A percentile compares a stretch with the other conserved stretches of the same genome.
phyloP scores from a whole-genome alignment of 35 echinoderm and acorn worm species.

The Patiria miniata region DNA sequence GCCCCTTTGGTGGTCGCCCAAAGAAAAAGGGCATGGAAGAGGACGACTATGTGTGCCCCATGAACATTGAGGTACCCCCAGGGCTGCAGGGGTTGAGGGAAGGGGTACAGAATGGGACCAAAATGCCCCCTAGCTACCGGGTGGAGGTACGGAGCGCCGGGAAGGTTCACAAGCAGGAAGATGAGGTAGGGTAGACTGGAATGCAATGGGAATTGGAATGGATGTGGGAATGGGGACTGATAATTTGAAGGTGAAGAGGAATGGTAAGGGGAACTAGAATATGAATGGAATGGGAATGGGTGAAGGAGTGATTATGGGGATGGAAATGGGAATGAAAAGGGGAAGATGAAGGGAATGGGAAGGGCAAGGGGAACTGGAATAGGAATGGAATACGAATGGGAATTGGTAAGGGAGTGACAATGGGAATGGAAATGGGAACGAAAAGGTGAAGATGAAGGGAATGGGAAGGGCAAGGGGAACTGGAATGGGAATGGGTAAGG shows the following conservation, averaged over 20 bases:
- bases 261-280: background rate
- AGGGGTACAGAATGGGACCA: slow-evolving; percentile 51
- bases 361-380: background rate
- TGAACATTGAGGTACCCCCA: slow-evolving; percentile 70
- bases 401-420: background rate
- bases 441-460: background rate
- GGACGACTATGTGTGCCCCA: slow-evolving; percentile 89
- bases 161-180: slow-evolving; percentile 68
- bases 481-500: background rate
- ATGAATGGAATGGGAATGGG: background rate
- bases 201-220: too few species aligned
- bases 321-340: background rate
- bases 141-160: slow-evolving; percentile 87
- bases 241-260: background rate
- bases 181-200: slow-evolving; percentile 57
- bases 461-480: too few species aligned
- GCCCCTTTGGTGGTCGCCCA: slow-evolving; percentile 54
- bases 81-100: slow-evolving; percentile 39
- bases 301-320: background rate
- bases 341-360: background rate
- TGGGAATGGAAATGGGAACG: background rate
- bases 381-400: background rate
- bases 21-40: slow-evolving; percentile 61
- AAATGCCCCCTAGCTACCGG: slow-evolving; percentile 58
- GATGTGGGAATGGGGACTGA: too few species aligned